Evolutionary conservation across 2,888 invertebrate genomes (phyloP), one percentile per base, ranked within the genome.

Genomic region (Heliconius ethilla): DNA sequence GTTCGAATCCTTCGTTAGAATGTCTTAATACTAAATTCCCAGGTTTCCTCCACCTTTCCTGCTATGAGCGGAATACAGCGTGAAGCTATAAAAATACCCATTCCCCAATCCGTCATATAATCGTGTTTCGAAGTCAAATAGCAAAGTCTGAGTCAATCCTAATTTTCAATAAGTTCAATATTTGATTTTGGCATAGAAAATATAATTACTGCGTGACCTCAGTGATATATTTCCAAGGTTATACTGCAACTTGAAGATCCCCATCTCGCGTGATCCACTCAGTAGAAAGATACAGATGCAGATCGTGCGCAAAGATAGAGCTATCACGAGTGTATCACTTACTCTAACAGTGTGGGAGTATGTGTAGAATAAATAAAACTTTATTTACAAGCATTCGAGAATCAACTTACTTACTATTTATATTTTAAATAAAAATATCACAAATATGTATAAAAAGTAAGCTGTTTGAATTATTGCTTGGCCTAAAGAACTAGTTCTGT

Each of bases 251-350:
- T 40, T 29, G 27, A 27, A 27, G 27, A 78, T 77, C 73, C 45
- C 51, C 75, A 80, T 79, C 72, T 82, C 75, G 86, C 85, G 83
- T 83, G 81, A 81, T 86, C 84, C 85, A 88, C 84, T 88, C 89
- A 89, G 89, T 87, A 87, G 89, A 89, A 89, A 90, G 90, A 92
- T 90, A 90, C 86, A 75, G 84, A 84, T 86, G 85, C 85, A 85
- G 92, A 93, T 93, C 90, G 89, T 89, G 90, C 86, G 88, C 90
- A 89, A 86, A 89, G 92, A 93, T 93, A 92, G 89, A 88, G 87
- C 87, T 89, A 91, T 92, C 90, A 89, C 87, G 27, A 78, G 79
- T 79, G 86, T 91, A 91, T 92, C 89, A 84, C 86, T 91, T 90
- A 89, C 91, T 87, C 86, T 87, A 85, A 82, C 82, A 89, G 89